These are phyloP conservation scores for Lithobates pipiens DNA, from an alignment of 2,797 vertebrate species.

Conservation along the genomic window DNA sequence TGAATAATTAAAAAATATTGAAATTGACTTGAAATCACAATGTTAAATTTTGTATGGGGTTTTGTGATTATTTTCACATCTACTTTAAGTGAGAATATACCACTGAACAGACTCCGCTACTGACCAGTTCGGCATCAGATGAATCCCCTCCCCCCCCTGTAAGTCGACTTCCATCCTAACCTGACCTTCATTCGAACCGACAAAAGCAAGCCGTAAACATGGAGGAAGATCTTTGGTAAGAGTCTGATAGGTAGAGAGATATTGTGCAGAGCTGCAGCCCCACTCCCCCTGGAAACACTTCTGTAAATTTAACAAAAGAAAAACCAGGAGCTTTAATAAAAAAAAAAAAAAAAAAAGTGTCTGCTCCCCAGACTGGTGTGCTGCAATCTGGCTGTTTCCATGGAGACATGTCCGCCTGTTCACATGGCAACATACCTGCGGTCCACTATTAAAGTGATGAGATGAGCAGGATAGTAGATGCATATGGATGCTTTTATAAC, in stretches of 20 bases:
- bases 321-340: constrained; percentile 66
- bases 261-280: constrained; percentile 36
- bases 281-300: constrained; percentile 70
- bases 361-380: constrained; percentile 75
- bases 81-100: too few species aligned
- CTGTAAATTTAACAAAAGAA: constrained; percentile 80
- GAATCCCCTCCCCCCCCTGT: background rate
- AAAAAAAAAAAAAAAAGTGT: constrained; percentile 64
- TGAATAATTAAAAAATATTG: too few species aligned
- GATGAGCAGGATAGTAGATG: constrained; percentile 63
- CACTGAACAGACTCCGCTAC: background rate
- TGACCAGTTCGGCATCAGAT: background rate
- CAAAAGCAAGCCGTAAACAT: constrained; percentile 38
- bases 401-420: constrained; percentile 96
- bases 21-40: too few species aligned
- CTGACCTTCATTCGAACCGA: constrained; percentile 8
- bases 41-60: too few species aligned
- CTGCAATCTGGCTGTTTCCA: constrained; percentile 93
- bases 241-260: constrained; percentile 46
- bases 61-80: too few species aligned
- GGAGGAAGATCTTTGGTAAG: constrained; percentile 41
- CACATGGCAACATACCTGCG: constrained; percentile 99
- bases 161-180: constrained; percentile 24
- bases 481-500: constrained; percentile 60
- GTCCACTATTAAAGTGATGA: constrained; percentile 98